Evolutionary conservation across 2,797 vertebrate species (phyloP), one percentile per base, ranked within the genome.

Genomic region (Sebastes alutus): DNA sequence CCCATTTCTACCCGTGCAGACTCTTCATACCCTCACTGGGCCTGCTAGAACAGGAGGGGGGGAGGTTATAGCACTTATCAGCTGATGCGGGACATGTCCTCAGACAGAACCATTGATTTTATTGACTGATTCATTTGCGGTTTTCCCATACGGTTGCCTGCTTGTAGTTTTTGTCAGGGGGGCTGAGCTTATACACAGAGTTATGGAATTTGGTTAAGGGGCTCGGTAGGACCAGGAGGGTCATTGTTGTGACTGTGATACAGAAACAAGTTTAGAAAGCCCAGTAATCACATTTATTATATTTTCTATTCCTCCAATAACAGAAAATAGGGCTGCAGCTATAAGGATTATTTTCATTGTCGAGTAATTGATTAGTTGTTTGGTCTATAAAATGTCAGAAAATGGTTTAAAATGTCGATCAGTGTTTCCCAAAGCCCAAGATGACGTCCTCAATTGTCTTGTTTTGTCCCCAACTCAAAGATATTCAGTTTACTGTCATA

Each of bases 51-150:
- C 92, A 84, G 65, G 42, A 25, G 38, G 90, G 91, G n/a, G 92
- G 94, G 87, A 88, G 94, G 96, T 95, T 95, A 94, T 92, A 94
- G 87, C 94, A 96, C 94, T 95, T 96, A 94, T 95, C 87, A 92
- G 94, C 93, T 94, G 92, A 95, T 91, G 82, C 61, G 83, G 89
- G 92, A 94, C 93, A 89, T 95, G 94, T 95, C 94, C 92, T 95
- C 94, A 94, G 92, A 94, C 89, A 75, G 81, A 87, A 61, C 83
- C 66, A 92, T 96, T 92, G 90, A 93, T 92, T 91, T 86, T 90
- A 93, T 91, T 92, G 96, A 97, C 93, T 96, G 94, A 96, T 92
- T 90, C 22, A 86, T 90, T 89, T 89, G 86, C 14, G 63, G 71
- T 78, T 88, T 87, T 89, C 87, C 87, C 80, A 56, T 81, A 80